These are phyloP conservation scores for Malthinus seriepunctatus DNA, from an alignment of 2,888 invertebrate genomes.

Conservation along the genomic window DNA sequence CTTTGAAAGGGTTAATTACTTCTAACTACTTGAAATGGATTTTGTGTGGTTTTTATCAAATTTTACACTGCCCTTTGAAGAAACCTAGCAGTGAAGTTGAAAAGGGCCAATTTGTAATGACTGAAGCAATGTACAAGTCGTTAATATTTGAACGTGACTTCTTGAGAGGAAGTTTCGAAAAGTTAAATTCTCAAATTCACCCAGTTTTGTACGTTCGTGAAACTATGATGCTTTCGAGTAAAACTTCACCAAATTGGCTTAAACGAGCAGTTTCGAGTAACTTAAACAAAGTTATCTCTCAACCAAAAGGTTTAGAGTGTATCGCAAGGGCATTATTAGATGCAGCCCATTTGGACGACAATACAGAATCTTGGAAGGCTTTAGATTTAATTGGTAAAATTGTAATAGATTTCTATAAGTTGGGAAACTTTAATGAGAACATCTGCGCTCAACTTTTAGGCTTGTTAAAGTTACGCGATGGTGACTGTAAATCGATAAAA, in stretches of 20 bases:
- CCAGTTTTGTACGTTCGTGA: slow-evolving; percentile 68
- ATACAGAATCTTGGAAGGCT: slow-evolving; percentile 67
- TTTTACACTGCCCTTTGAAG: slow-evolving; percentile 68
- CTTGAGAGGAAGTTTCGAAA: slow-evolving; percentile 58
- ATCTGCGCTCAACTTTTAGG: slow-evolving; percentile 59
- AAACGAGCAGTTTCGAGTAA: slow-evolving; percentile 63
- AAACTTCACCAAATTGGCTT: slow-evolving; percentile 65
- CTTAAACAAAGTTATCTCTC: slow-evolving; percentile 62
- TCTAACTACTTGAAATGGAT: slow-evolving; percentile 63
- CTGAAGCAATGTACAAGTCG: slow-evolving; percentile 59
- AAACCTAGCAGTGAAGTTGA: slow-evolving; percentile 54
- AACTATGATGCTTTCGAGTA: slow-evolving; percentile 65
- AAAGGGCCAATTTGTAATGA: slow-evolving; percentile 56
- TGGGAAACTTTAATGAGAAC: slow-evolving; percentile 59
- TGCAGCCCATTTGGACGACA: slow-evolving; percentile 49
- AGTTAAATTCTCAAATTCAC: slow-evolving; percentile 61
- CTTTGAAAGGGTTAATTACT: slow-evolving; percentile 61
- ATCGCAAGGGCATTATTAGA: slow-evolving; percentile 66
- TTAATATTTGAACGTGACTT: slow-evolving; percentile 58
- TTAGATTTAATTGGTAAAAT: slow-evolving; percentile 69
- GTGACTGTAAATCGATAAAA: slow-evolving; percentile 53
- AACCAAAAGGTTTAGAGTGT: slow-evolving; percentile 66
- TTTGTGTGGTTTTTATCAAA: slow-evolving; percentile 70
- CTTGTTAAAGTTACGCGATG: slow-evolving; percentile 54
- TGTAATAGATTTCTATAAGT: slow-evolving; percentile 61